Evolutionary conservation across 2,113 vertebrate genomes (phyloP).

Genomic region (Motacilla tschutschensis): DNA sequence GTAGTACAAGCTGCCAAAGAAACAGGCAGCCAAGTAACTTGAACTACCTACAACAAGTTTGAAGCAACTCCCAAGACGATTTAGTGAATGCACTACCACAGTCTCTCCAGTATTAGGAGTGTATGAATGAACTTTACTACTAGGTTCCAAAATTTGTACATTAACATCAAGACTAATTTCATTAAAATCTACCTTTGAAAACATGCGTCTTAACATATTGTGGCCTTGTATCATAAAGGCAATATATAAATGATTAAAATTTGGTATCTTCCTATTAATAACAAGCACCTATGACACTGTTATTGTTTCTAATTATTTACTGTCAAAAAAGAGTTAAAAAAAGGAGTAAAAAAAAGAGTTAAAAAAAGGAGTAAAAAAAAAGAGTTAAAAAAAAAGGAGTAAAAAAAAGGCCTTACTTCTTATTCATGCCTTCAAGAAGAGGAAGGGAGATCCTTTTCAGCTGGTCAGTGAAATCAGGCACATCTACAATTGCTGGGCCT

Average conservation of each 20-base stretch:
- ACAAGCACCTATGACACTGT: background rate
- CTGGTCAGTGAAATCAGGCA: constrained; percentile 77
- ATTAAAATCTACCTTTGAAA: background rate
- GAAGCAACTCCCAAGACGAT: background rate
- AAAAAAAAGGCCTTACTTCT: constrained; percentile 76
- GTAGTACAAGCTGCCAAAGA: background rate
- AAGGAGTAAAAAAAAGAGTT: background rate
- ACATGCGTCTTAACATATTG: background rate
- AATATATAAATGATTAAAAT: background rate
- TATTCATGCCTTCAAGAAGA: constrained; percentile 88
- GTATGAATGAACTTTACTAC: background rate
- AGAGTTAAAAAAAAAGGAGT: background rate
- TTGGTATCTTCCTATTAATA: background rate
- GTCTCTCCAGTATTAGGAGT: background rate
- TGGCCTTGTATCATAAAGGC: background rate
- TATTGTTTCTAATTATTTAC: background rate
- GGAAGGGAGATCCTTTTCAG: constrained; percentile 84
- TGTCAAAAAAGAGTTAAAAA: background rate
- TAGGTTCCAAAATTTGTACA: background rate
- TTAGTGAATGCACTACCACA: background rate
- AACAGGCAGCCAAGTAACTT: background rate
- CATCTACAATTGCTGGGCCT: constrained; percentile 76
- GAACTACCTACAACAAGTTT: background rate
- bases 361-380: background rate
- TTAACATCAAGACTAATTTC: background rate